These are phyloP conservation scores for Graptemys geographica DNA, from an alignment of 2,797 vertebrate species.

Conservation along the genomic window DNA sequence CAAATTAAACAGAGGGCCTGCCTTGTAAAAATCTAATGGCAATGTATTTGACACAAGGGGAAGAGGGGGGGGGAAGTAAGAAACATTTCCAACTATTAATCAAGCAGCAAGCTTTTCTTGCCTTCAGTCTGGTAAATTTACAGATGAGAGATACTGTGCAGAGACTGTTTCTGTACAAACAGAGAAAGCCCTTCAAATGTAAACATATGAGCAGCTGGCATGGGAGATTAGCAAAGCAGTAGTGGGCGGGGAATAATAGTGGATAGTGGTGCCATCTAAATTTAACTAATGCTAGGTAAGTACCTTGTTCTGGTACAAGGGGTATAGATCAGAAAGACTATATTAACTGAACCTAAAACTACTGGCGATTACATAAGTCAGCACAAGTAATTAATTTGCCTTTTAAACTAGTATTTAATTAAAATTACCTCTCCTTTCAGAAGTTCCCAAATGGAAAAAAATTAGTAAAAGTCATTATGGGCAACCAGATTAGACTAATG, in stretches of 20 bases:
- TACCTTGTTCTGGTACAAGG: constrained; percentile 39
- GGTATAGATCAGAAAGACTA: constrained; percentile 36
- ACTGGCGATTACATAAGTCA: background rate
- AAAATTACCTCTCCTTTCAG: constrained; percentile 19
- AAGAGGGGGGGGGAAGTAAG: constrained; percentile 11
- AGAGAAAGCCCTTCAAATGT: constrained; percentile 49
- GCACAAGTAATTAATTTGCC: background rate
- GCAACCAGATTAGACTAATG: background rate
- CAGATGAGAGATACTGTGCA: constrained; percentile 62
- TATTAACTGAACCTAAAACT: constrained; percentile 14
- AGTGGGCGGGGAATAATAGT: background rate
- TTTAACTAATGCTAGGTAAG: constrained; percentile 57
- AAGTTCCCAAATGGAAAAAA: background rate
- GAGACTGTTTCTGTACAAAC: constrained; percentile 57
- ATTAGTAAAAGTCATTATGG: background rate
- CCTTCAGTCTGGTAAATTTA: constrained; percentile 61
- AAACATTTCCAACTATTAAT: constrained; percentile 64
- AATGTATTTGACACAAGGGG: constrained; percentile 21
- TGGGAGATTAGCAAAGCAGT: constrained; percentile 32
- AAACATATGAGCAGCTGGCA: constrained; percentile 64
- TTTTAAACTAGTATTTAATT: constrained; percentile 15
- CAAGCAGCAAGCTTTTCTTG: constrained; percentile 48
- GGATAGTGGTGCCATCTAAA: constrained; percentile 36
- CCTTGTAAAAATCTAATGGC: constrained; percentile 48
- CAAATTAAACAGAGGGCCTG: constrained; percentile 13